Conservation (phyloP, 92 coral and sea anemone genomes). For the Meandrina meandrites region DNA sequence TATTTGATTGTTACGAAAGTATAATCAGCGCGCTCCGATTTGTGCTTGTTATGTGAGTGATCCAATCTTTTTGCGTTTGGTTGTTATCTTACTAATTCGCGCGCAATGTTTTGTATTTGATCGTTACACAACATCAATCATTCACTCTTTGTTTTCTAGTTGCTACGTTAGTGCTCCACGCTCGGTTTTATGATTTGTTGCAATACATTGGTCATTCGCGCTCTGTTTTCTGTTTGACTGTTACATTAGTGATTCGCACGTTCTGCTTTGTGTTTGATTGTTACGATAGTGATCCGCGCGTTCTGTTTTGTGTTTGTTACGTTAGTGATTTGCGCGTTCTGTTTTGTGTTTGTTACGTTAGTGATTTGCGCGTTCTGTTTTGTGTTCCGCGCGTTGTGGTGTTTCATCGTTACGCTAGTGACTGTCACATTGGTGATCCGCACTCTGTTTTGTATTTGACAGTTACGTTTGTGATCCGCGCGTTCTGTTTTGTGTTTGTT, state of each 20-base stretch:
- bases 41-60: background rate
- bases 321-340: too few relatives aligned
- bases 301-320: background rate
- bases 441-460: background rate
- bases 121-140: too few relatives aligned
- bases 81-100: background rate
- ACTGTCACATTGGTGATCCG: background rate
- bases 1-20: too few relatives aligned
- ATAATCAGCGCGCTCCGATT: too few relatives aligned
- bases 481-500: background rate
- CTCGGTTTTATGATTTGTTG: too few relatives aligned
- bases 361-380: too few relatives aligned
- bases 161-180: background rate
- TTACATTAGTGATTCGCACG: background rate
- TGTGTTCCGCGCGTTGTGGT: too few relatives aligned
- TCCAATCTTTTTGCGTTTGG: background rate
- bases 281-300: background rate
- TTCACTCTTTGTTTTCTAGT: background rate
- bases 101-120: background rate
- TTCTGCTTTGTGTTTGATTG: background rate
- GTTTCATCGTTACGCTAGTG: too few relatives aligned
- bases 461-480: background rate
- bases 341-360: too few relatives aligned
- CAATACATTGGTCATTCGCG: background rate
- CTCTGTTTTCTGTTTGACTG: background rate